Evolutionary conservation across 2,888 invertebrate genomes (phyloP).

Genomic region (Mesorhabditis belari): DNA sequence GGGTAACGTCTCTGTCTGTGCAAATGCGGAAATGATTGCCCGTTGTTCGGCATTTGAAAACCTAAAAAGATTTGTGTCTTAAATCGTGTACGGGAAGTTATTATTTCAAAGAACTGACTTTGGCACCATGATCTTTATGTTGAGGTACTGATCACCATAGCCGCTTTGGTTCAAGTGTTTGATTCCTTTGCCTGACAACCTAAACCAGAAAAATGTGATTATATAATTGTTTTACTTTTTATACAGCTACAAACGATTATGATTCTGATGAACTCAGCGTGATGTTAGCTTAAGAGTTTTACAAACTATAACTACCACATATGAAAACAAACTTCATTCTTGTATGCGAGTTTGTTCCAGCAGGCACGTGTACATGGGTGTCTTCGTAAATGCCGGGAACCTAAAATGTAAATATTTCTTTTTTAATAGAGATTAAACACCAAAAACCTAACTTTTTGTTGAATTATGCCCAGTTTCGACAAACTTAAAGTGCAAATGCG

Average conservation of each 20-base stretch:
- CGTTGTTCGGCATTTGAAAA: not conserved
- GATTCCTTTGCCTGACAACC: slow-evolving; percentile 79
- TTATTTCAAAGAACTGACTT: slow-evolving; percentile 56
- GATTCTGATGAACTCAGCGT: not conserved
- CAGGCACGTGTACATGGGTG: slow-evolving; percentile 78
- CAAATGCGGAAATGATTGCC: not conserved
- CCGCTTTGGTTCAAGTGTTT: slow-evolving; percentile 82
- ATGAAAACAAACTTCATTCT: slow-evolving; percentile 64
- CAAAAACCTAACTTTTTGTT: no score
- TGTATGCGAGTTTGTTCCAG: slow-evolving; percentile 88
- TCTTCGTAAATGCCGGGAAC: slow-evolving; percentile 92
- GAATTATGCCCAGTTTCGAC: no score
- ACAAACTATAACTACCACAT: not conserved
- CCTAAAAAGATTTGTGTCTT: not conserved
- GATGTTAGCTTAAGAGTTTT: not conserved
- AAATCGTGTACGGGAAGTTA: not conserved
- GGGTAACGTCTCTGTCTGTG: not conserved
- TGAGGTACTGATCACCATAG: slow-evolving; percentile 91
- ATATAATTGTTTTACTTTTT: not conserved
- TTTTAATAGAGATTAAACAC: not conserved
- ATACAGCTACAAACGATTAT: not conserved
- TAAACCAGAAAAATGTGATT: slow-evolving; percentile 1
- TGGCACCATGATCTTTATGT: slow-evolving; percentile 80
- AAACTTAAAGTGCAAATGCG: no score
- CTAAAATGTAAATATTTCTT: slow-evolving; percentile 9